Conservation (phyloP, 2,888 invertebrate species). For the Dorcus parallelipipedus region DNA sequence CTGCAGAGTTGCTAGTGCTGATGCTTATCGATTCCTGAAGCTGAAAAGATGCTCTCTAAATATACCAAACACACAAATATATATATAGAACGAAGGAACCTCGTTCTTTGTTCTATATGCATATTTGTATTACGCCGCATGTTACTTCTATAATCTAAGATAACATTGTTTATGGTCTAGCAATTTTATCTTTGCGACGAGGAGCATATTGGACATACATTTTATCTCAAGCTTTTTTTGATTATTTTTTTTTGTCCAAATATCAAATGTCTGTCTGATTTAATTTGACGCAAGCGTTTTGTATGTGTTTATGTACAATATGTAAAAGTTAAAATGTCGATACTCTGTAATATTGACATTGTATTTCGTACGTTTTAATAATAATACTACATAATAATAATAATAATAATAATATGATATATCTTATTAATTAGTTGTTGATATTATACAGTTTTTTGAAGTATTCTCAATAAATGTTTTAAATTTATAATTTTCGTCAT, state of each 20-base stretch:
- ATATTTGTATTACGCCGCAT: neutral
- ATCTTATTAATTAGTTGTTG: constrained; percentile 6
- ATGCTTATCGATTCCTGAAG: constrained; percentile 14
- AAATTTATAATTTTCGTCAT: constrained; percentile 20
- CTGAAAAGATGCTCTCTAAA: constrained; percentile 14
- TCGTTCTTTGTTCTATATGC: constrained; percentile 10
- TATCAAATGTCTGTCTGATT: too few relatives aligned
- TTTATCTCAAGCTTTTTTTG: too few relatives aligned
- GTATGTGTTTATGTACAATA: constrained; percentile 1
- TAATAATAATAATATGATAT: neutral
- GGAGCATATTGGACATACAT: constrained; percentile 4
- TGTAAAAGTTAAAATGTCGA: constrained; percentile 1
- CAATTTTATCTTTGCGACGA: neutral
- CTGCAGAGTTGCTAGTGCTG: constrained; percentile 18
- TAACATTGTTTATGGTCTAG: neutral
- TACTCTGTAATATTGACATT: neutral
- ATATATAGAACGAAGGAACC: constrained; percentile 3
- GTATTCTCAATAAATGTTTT: constrained; percentile 18
- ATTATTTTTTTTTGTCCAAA: too few relatives aligned
- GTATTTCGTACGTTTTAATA: neutral
- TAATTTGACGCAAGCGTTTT: neutral
- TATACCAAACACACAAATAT: neutral
- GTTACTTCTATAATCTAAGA: neutral
- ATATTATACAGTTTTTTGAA: constrained; percentile 7
- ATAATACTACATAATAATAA: neutral